Base-by-base conservation (phyloP, 2,888 invertebrate genomes). In the Drosophila mimetica region DNA sequence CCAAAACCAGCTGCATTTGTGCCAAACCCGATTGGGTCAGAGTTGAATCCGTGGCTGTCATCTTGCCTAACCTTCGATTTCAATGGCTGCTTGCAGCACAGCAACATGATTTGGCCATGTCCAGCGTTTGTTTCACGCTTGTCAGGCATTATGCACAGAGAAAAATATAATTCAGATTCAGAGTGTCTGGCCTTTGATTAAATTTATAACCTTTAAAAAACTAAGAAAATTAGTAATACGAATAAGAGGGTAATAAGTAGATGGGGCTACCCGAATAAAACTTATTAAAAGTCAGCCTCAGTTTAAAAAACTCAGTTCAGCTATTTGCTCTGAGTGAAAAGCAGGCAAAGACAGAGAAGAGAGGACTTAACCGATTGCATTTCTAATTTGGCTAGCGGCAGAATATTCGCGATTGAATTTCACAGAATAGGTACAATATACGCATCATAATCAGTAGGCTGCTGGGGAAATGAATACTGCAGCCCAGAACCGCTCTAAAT, bases 341-440 rank as follows among this genome's bases (percentile, higher is more conserved):
- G 1, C 4, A 4, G 4, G 9, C 22, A 8, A 42, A 14, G 8
- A 5, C 54, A 22, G 32, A n/a, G 9, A 54, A 9, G 14, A 9
- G 13, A 20, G 9, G 20, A 22, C 22, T 46, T 30, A 37, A 67
- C 67, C 44, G 9, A 30, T 58, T 30, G 37, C 39, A 9, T 58
- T 57, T 58, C 36, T 65, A 77, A 65, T 77, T 75, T 75, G 77
- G 73, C 75, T 77, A 48, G 73, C 66, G 85, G 77, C 73, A 51
- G 58, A 69, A 36, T 65, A 75, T 75, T 65, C 36, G 57, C 59
- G 37, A 74, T 65, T 67, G 52, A 18, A 39, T 52, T 48, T 46
- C 51, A 47, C 20, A 41, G 42, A 36, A 18, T 57, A 44, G 11
- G 7, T 28, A 11, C 30, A 28, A 44, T 39, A 28, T 25, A 18